phyloP scores from a whole-genome alignment of 1,140 invertebrate species.

The Elysia chlorotica region DNA sequence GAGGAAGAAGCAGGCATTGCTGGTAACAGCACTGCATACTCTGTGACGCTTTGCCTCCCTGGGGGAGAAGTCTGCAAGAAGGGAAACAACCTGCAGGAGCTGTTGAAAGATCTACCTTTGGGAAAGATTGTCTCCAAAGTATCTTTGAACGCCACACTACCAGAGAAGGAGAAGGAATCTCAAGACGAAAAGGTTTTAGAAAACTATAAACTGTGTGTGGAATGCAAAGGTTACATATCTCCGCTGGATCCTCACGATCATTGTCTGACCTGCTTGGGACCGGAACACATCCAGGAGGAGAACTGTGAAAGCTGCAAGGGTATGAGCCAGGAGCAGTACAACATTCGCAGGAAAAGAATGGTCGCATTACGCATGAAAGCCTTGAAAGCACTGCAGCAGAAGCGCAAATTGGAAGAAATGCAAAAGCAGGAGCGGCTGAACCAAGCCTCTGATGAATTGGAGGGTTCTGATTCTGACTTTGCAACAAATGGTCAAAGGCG shows the following conservation, averaged over 20 bases:
- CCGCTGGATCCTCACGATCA: slow-evolving; percentile 15
- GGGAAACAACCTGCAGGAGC: slow-evolving; percentile 16
- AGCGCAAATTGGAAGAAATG: slow-evolving; percentile 1
- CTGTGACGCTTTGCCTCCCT: slow-evolving; percentile 15
- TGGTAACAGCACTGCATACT: slow-evolving; percentile 4
- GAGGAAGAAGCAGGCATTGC: not conserved
- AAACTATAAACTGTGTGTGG: too few relatives aligned
- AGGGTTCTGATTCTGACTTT: slow-evolving; percentile 3
- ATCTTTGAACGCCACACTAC: not conserved
- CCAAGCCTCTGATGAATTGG: not conserved
- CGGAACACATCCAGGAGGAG: slow-evolving; percentile 6
- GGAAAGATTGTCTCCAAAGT: slow-evolving; percentile 10
- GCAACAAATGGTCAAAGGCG: slow-evolving; percentile 1
- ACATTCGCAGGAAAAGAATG: slow-evolving; percentile 16
- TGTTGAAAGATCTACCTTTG: slow-evolving; percentile 12
- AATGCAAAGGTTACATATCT: slow-evolving; percentile 18
- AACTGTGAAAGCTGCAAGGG: slow-evolving; percentile 13
- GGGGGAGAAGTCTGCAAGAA: slow-evolving; percentile 12
- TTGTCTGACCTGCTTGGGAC: slow-evolving; percentile 15
- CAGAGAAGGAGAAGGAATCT: slow-evolving; percentile 9
- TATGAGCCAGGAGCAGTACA: slow-evolving; percentile 14
- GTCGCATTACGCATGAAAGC: slow-evolving; percentile 18
- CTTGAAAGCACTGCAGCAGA: slow-evolving; percentile 15
- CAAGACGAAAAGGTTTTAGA: too few relatives aligned
- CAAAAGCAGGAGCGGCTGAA: too few relatives aligned